Evolutionary conservation across 2,888 invertebrate genomes (phyloP), one percentile per base, ranked within the genome.

Genomic region (Kryphioiulus occultus): DNA sequence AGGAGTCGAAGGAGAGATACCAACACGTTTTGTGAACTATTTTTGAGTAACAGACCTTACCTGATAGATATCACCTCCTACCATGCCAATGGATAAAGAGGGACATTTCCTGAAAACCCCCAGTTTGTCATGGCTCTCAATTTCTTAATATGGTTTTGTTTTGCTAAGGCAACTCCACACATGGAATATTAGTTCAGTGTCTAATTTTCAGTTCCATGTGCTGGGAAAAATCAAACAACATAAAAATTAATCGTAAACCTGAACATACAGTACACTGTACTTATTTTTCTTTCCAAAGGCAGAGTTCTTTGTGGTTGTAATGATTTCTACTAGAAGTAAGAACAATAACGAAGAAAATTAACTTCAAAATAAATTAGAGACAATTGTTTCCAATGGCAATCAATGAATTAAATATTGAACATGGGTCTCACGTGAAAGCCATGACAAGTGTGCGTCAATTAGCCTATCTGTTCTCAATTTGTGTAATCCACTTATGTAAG

Each of bases 1-100:
- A 68, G 59, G 59, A 68, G 59, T 68, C 59, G 59, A 68, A 68
- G 59, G 59, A 59, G 59, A 68, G 59, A 22, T n/a, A 68, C 59
- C 59, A 68, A 68, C 59, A n/a, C 59, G 22, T n/a, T 68, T 68
- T 68, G 59, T n/a, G 59, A 22, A 68, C 9, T 68, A n/a, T 17
- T 59, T 68, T 68, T 68, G 22, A 22, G 59, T 22, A 68, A n/a
- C 59, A 68, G n/a, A 68, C 26, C 59, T 68, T 22, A 68, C 9
- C 35, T 35, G 59, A 35, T n/a, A 68, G 59, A n/a, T n/a, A 9
- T 68, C 22, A 26, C 22, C 59, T 68, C 22, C 26, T 68, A 22
- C 59, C 26, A n/a, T 68, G 22, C 59, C 22, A 68, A 68, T 68
- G 44, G 44, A 44, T 10, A 44, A 35, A 35, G n/a, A n/a, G n/a